Evolutionary conservation across 2,888 invertebrate genomes (phyloP), one percentile per base, ranked within the genome.

Genomic region (Malacosoma neustria): DNA sequence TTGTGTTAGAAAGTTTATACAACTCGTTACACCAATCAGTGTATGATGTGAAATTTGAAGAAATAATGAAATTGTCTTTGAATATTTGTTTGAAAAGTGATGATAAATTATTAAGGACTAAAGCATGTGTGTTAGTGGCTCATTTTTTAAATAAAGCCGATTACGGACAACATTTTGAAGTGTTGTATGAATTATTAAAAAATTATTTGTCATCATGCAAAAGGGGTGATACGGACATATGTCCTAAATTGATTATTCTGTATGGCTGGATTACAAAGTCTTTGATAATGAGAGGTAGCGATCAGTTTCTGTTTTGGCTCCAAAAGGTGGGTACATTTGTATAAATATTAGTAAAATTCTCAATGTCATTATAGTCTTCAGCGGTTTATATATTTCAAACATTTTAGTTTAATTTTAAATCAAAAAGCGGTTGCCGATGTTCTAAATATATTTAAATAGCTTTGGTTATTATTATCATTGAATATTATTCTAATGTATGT

Each of bases 111-210:
- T 51, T 81, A 3, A 76, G 77, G 42, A 59, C 58, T 7, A 79
- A 80, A 42, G 79, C 87, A 0, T 86, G 84, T 52, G 72, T 80
- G 43, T 60, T 90, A 36, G 56, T 89, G 37, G 88, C 89, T 1
- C 88, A 89, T 65, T 66, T 90, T 38, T 51, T 90, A 32, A 91
- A 91, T 55, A 91, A 91, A 64, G 73, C 68, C 0, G 80, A 81
- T 14, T 61, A 57, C 35, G 80, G 79, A 0, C 61, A 68, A 40
- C 68, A 61, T 29, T 82, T 84, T 59, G 76, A 84, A 46, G 33
- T 69, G 5, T 38, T 82, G 1, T 80, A 84, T 51, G 79, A 75
- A 35, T 39, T 52, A 31, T 49, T 82, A 35, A 80, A 72, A 51
- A 58, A 41, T 30, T 51, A 57, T 40, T 43, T 84, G 31, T 42